These are phyloP conservation scores for Diorhabda carinulata DNA, from an alignment of 1,140 invertebrate genomes.

Conservation along the genomic window DNA sequence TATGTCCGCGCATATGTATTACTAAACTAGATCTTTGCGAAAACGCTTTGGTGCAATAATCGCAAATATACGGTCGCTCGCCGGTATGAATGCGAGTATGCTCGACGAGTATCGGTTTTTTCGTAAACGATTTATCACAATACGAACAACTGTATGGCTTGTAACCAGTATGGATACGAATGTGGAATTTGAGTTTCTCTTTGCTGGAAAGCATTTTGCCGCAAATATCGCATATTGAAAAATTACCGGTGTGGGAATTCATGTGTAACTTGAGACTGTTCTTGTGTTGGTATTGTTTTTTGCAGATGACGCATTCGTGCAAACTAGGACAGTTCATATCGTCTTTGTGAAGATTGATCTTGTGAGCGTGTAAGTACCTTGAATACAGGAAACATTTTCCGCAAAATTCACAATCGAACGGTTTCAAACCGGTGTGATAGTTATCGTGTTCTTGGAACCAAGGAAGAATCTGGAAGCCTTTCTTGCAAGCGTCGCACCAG, in stretches of 20 bases:
- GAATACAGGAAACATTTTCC: slow-evolving; percentile 38
- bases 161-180: slow-evolving; percentile 54
- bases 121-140: slow-evolving; percentile 52
- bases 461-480: slow-evolving; percentile 40
- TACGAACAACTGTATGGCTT: slow-evolving; percentile 55
- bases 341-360: slow-evolving; percentile 36
- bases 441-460: slow-evolving; percentile 46
- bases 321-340: slow-evolving; percentile 35
- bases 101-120: slow-evolving; percentile 48
- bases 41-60: slow-evolving; percentile 60
- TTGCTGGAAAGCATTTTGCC: slow-evolving; percentile 45
- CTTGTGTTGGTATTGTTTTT: slow-evolving; percentile 44
- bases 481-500: slow-evolving; percentile 43
- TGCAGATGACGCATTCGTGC: slow-evolving; percentile 44
- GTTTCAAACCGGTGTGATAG: slow-evolving; percentile 68
- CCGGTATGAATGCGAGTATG: slow-evolving; percentile 52
- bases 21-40: slow-evolving; percentile 64
- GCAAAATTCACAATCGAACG: slow-evolving; percentile 66
- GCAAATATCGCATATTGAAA: slow-evolving; percentile 46
- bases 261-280: slow-evolving; percentile 45
- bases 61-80: slow-evolving; percentile 53
- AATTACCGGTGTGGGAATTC: slow-evolving; percentile 45
- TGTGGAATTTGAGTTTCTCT: slow-evolving; percentile 49
- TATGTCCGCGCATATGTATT: slow-evolving; percentile 52
- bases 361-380: slow-evolving; percentile 41